Evolutionary conservation across 2,113 vertebrate genomes (phyloP).

Genomic region (Dipodomys spectabilis): DNA sequence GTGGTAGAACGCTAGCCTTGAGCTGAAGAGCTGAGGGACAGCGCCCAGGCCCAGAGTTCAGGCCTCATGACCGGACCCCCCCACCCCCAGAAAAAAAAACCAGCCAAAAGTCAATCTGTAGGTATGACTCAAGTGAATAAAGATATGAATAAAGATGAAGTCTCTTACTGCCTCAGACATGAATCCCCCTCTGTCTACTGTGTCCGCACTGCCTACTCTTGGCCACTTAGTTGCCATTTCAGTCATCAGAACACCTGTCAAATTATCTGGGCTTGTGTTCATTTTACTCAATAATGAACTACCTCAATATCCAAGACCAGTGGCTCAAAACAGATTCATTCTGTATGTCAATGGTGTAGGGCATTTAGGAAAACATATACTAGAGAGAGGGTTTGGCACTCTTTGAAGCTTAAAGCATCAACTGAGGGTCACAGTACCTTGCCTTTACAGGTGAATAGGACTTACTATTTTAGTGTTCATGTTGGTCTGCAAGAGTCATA

Average conservation of each 20-base stretch:
- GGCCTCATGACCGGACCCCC: too few relatives aligned
- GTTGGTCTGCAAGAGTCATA: background rate
- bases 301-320: background rate
- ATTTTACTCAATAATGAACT: background rate
- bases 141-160: background rate
- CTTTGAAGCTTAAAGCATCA: background rate
- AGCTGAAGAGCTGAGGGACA: too few relatives aligned
- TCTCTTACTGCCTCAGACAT: background rate
- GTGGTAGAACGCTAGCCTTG: too few relatives aligned
- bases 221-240: background rate
- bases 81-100: rapidly evolving
- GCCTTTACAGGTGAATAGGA: rapidly evolving
- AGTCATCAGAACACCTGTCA: background rate
- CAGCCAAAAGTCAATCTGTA: too few relatives aligned
- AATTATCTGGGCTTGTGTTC: background rate
- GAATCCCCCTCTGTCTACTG: background rate
- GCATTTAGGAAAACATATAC: background rate
- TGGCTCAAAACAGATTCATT: background rate
- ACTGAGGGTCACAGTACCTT: background rate
- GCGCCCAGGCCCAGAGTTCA: too few relatives aligned
- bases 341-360: background rate
- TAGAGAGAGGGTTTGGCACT: background rate
- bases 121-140: background rate
- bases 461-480: background rate
- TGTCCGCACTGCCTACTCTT: background rate